phyloP scores from a whole-genome alignment of 2,113 vertebrate species.

The Cnemophilus loriae region DNA sequence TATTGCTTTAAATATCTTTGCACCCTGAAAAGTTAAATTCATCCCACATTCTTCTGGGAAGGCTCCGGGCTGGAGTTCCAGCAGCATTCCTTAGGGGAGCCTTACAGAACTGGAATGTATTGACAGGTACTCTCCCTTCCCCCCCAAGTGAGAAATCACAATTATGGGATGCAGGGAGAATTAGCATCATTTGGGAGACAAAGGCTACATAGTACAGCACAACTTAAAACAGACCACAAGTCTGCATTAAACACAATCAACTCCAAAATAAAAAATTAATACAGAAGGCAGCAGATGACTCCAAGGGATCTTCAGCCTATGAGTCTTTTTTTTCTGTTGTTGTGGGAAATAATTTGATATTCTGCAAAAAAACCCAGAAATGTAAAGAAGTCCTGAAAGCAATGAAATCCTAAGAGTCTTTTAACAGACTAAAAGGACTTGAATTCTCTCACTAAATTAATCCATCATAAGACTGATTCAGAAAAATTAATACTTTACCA shows the following conservation, averaged over 20 bases:
- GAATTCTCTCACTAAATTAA: not conserved
- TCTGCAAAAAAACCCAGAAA: not conserved
- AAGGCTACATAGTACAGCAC: not conserved
- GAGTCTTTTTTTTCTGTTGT: not conserved
- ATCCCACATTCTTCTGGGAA: slow-evolving; percentile 1
- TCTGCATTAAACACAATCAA: not conserved
- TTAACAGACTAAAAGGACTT: not conserved
- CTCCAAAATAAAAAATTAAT: not conserved
- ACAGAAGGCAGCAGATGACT: not conserved
- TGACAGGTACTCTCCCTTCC: not conserved
- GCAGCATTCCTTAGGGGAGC: not conserved
- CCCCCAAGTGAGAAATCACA: not conserved
- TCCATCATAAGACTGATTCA: not conserved
- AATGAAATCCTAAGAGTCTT: not conserved
- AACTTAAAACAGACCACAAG: slow-evolving; percentile 33
- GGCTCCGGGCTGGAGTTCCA: not conserved
- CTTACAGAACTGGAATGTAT: not conserved
- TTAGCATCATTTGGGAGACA: not conserved
- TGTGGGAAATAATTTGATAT: not conserved
- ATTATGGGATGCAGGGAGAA: not conserved
- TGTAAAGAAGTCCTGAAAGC: not conserved
- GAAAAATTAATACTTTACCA: not conserved
- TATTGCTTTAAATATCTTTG: slow-evolving; percentile 52
- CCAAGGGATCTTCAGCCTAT: not conserved
- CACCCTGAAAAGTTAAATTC: slow-evolving; percentile 18